phyloP scores from a whole-genome alignment of 2,797 vertebrate genomes.

The Rhinoraja longicauda region DNA sequence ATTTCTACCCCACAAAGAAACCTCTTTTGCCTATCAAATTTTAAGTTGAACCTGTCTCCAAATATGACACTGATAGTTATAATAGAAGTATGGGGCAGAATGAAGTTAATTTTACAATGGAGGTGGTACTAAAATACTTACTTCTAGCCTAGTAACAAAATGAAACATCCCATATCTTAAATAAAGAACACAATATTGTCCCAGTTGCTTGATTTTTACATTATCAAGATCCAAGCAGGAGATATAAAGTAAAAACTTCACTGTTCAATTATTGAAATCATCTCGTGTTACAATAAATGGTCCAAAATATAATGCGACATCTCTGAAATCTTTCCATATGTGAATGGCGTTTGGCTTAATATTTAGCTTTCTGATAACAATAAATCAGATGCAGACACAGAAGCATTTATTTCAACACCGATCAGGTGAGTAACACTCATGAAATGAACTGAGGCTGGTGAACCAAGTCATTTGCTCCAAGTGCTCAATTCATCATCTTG shows the following conservation, averaged over 20 bases:
- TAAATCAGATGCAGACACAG: not conserved
- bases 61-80: not conserved
- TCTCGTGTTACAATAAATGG: not conserved
- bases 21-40: not conserved
- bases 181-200: not conserved
- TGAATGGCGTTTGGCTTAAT: not conserved
- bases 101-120: not conserved
- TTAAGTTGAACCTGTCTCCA: not conserved
- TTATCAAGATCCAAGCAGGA: not conserved
- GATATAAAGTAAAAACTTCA: not conserved
- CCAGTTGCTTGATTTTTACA: not conserved
- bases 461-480: not conserved
- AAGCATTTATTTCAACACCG: not conserved
- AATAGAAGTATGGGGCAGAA: not conserved
- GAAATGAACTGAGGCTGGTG: not conserved
- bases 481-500: conserved; percentile 10
- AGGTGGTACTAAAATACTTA: not conserved
- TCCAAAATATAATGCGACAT: not conserved
- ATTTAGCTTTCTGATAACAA: not conserved
- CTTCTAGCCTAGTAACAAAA: not conserved
- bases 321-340: not conserved
- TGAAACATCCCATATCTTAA: not conserved
- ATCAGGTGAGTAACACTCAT: not conserved
- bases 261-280: not conserved
- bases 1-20: too few species aligned